Conservation (phyloP, 2,888 invertebrate genomes). For the Sclerodermus sp. region DNA sequence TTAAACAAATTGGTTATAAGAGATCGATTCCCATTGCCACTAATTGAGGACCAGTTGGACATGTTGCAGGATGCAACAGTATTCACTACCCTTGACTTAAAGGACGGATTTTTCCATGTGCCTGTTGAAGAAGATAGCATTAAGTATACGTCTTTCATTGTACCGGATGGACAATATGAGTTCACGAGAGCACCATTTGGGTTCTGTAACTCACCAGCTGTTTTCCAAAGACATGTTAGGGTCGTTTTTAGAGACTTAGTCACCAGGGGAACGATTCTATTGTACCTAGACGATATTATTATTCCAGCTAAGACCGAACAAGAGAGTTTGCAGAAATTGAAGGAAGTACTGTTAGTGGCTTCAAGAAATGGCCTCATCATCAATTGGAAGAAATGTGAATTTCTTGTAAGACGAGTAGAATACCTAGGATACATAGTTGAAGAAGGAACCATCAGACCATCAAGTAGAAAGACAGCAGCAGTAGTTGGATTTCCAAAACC, state of each 20-base stretch:
- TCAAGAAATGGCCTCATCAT: slow-evolving; percentile 2
- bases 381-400: slow-evolving; percentile 10
- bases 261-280: slow-evolving; percentile 8
- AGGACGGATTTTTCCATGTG: slow-evolving; percentile 25
- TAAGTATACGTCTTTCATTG: slow-evolving; percentile 21
- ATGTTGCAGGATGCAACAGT: slow-evolving; percentile 13
- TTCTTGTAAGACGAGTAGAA: slow-evolving; percentile 1
- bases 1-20: too few species aligned
- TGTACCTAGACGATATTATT: slow-evolving; percentile 17
- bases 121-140: slow-evolving; percentile 14
- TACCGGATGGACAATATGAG: slow-evolving; percentile 17
- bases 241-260: slow-evolving; percentile 17
- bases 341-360: slow-evolving; percentile 1
- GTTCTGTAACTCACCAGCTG: slow-evolving; percentile 19
- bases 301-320: slow-evolving; percentile 12
- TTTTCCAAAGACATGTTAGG: slow-evolving; percentile 18
- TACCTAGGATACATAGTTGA: slow-evolving; percentile 10
- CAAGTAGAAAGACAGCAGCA: slow-evolving; percentile 7
- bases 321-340: neutral
- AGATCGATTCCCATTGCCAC: slow-evolving; percentile 21
- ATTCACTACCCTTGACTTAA: slow-evolving; percentile 18
- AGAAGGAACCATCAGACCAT: slow-evolving; percentile 3
- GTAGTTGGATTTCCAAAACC: slow-evolving; percentile 6
- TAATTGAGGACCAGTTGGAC: slow-evolving; percentile 22
- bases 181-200: slow-evolving; percentile 22